Base-by-base conservation (phyloP, 2,113 vertebrate species). In the Oreochromis tanganicae region DNA sequence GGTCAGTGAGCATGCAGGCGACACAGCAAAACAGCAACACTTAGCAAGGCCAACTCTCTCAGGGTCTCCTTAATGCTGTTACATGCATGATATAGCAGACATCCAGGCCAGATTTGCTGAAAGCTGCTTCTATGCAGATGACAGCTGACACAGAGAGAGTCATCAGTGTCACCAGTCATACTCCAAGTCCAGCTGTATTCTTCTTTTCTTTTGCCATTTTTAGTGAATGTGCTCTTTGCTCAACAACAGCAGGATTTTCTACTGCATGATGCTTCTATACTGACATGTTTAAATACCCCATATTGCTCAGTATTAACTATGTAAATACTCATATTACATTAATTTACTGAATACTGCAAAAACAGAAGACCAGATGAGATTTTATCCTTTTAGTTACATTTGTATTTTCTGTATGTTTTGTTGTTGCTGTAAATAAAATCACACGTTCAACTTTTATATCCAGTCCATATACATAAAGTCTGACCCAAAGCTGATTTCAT, bases 81-180 rank as follows among this genome's bases (percentile, higher is more conserved):
- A 94, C 88, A 93, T 88, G 90, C 93, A 91, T 94, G 95, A 93
- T 92, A 91, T 93, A 80, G 88, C 87, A 93, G 59, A 91, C 86
- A 83, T 89, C 75, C 71, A 89, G 80, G 83, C 41, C 82, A 81
- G 13, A 87, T 41, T 81, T 38, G 54, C 55, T 63, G 54, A 86
- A 84, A 85, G 48, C 16, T 5, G 52, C 6, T 54, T 81, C 32
- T 54, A 75, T 29, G 52, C 83, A 88, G 43, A 89, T 78, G 83
- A 92, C 56, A 48, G 68, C 85, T 82, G 75, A 73, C 19, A 24
- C 21, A 56, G 59, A 79, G 54, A 48, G 48, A 68, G 19, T 87
- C 56, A 4, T 87, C 19, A 41, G 3, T 63, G 52, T 84, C 57
- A 57, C 9, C n/a, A 81, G 32, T 54, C 16, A 13, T 16, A 84